Percentiles rank a stretch among this genome's conserved stretches.
Evolutionary conservation across 2,888 invertebrate genomes (phyloP).

Genomic region (Cosmia trapezina): DNA sequence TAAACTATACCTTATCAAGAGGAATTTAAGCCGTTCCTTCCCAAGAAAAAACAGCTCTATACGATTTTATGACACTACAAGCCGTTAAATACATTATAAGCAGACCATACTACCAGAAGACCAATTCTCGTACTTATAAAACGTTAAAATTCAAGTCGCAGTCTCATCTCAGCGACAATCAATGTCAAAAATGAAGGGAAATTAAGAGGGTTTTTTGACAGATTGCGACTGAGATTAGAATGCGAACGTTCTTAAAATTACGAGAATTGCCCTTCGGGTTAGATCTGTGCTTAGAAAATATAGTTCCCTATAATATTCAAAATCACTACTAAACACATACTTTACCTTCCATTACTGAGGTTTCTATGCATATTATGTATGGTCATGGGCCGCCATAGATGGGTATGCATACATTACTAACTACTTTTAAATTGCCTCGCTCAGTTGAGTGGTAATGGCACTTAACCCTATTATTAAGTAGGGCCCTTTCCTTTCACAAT

Average conservation of each 20-base stretch:
- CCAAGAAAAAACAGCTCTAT: not conserved
- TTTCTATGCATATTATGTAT: conserved; percentile 43
- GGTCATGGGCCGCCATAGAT: conserved; percentile 32
- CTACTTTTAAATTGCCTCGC: conserved; percentile 43
- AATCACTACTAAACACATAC: conserved; percentile 35
- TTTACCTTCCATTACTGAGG: conserved; percentile 17
- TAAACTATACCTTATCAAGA: not conserved
- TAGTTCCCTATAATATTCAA: conserved; percentile 20
- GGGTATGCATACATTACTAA: conserved; percentile 51
- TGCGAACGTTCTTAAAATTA: too few species aligned
- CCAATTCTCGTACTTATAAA: too few species aligned
- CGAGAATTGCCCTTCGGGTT: too few species aligned
- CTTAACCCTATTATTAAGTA: conserved; percentile 32
- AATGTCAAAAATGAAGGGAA: too few species aligned
- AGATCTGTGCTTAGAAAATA: not conserved
- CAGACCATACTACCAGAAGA: not conserved
- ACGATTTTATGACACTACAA: not conserved
- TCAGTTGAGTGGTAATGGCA: conserved; percentile 28
- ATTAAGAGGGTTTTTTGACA: too few species aligned
- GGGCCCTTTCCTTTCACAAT: conserved; percentile 45
- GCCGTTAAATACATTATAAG: not conserved
- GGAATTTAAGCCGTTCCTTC: not conserved
- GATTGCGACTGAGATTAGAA: too few species aligned
- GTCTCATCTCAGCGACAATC: too few species aligned
- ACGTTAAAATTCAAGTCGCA: too few species aligned